A percentile compares a stretch with the other conserved stretches of the same genome.
Evolutionary conservation across 2,888 invertebrate species (phyloP).

Genomic region (Fissipunctia ypsillon): DNA sequence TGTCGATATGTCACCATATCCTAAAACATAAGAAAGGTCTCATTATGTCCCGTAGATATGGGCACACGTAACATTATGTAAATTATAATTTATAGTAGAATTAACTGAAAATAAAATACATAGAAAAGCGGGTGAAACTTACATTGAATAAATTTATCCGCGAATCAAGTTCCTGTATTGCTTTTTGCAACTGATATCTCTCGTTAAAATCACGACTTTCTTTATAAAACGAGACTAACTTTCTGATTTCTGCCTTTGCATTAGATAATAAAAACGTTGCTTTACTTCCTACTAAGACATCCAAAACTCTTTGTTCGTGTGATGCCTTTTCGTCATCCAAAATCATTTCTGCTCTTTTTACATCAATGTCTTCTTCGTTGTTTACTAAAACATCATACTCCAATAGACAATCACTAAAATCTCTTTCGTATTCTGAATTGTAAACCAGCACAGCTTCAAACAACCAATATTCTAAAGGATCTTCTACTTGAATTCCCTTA

Average conservation of each 20-base stretch:
- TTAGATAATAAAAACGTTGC: constrained; percentile 70
- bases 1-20: constrained; percentile 67
- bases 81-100: background rate
- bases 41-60: background rate
- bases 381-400: constrained; percentile 55
- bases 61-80: no score
- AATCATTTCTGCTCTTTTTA: constrained; percentile 69
- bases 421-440: constrained; percentile 47
- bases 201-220: constrained; percentile 8
- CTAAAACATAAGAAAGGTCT: constrained; percentile 61
- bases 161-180: constrained; percentile 66
- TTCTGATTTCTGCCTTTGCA: constrained; percentile 63
- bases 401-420: constrained; percentile 56
- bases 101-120: background rate
- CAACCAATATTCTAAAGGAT: constrained; percentile 77
- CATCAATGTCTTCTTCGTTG: constrained; percentile 63
- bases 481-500: constrained; percentile 36
- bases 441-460: constrained; percentile 69
- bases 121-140: constrained; percentile 53
- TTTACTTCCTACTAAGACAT: constrained; percentile 28
- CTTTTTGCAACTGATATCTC: constrained; percentile 30
- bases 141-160: constrained; percentile 75
- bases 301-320: constrained; percentile 39
- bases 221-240: constrained; percentile 58
- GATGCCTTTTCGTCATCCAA: constrained; percentile 73